Evolutionary conservation across 1,140 invertebrate species (phyloP).

Genomic region (Drosophila ananassae): DNA sequence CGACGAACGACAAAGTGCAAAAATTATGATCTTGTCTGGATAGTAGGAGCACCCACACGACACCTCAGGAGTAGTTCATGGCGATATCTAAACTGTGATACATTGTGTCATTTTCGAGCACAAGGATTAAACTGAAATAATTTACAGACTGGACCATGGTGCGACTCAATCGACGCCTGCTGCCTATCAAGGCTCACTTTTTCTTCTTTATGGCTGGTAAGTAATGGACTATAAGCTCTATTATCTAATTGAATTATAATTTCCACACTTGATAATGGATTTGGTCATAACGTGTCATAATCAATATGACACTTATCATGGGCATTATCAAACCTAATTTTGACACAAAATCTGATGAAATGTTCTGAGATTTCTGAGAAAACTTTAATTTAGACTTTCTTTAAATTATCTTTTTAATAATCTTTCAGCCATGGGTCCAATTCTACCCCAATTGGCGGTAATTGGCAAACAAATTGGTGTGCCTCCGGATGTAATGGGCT

Average conservation of each 20-base stretch:
- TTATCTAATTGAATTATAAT: constrained; percentile 1
- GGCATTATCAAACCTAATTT: background rate
- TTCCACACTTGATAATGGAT: background rate
- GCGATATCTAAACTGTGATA: constrained; percentile 60
- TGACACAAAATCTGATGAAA: constrained; percentile 13
- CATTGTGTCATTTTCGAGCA: constrained; percentile 6
- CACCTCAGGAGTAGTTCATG: constrained; percentile 29
- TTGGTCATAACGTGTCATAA: constrained; percentile 1
- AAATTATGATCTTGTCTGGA: constrained; percentile 52
- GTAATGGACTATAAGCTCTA: constrained; percentile 37
- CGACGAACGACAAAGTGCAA: constrained; percentile 13
- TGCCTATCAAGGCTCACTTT: constrained; percentile 92
- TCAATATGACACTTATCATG: constrained; percentile 12
- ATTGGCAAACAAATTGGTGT: constrained; percentile 90
- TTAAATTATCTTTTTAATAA: background rate
- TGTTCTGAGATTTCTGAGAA: background rate
- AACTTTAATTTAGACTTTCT: background rate
- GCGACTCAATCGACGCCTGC: constrained; percentile 87
- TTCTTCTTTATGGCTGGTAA: constrained; percentile 93
- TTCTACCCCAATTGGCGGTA: constrained; percentile 90
- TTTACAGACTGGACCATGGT: constrained; percentile 82
- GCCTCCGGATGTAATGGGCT: constrained; percentile 89
- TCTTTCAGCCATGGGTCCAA: constrained; percentile 89
- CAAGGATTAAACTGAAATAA: constrained; percentile 4
- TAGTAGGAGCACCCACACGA: constrained; percentile 22